Conservation (phyloP, 2,888 invertebrate genomes). For the Microctonus brassicae region DNA sequence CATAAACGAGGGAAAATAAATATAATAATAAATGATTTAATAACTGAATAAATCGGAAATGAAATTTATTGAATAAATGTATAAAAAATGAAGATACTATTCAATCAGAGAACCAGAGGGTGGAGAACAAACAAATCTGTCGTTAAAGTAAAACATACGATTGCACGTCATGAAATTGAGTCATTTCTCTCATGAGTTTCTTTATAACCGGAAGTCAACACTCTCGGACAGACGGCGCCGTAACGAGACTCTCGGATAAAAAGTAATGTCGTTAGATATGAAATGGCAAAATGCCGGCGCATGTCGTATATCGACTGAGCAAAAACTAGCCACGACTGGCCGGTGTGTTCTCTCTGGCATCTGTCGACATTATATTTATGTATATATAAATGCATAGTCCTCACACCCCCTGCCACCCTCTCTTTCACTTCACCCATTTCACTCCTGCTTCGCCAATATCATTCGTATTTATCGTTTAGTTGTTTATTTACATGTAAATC, state of each 20-base stretch:
- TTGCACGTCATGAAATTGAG: slow-evolving; percentile 20
- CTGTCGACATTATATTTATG: slow-evolving; percentile 14
- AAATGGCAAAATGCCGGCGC: slow-evolving; percentile 40
- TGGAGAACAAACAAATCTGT: background rate
- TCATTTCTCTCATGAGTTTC: slow-evolving; percentile 30
- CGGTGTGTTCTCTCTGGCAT: slow-evolving; percentile 23
- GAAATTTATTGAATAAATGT: too few relatives aligned
- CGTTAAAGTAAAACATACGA: background rate
- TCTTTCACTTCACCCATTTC: too few relatives aligned
- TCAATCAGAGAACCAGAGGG: too few relatives aligned
- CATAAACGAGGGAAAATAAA: too few relatives aligned
- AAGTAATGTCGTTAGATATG: slow-evolving; percentile 33
- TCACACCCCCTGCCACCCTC: too few relatives aligned
- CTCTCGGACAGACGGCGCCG: slow-evolving; percentile 25
- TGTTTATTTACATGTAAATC: slow-evolving; percentile 25
- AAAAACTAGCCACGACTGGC: slow-evolving; percentile 55
- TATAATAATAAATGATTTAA: too few relatives aligned
- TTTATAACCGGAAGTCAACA: slow-evolving; percentile 31
- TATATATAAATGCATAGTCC: background rate
- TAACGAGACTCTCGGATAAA: slow-evolving; percentile 26
- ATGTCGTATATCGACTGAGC: slow-evolving; percentile 47
- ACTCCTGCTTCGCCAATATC: background rate
- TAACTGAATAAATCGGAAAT: too few relatives aligned
- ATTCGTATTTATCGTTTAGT: slow-evolving; percentile 7
- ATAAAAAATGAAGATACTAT: background rate